Percentiles rank a stretch among this genome's conserved stretches.
These are phyloP conservation scores for Callipepla squamata DNA, from an alignment of 2,113 vertebrate genomes.

Conservation along the genomic window DNA sequence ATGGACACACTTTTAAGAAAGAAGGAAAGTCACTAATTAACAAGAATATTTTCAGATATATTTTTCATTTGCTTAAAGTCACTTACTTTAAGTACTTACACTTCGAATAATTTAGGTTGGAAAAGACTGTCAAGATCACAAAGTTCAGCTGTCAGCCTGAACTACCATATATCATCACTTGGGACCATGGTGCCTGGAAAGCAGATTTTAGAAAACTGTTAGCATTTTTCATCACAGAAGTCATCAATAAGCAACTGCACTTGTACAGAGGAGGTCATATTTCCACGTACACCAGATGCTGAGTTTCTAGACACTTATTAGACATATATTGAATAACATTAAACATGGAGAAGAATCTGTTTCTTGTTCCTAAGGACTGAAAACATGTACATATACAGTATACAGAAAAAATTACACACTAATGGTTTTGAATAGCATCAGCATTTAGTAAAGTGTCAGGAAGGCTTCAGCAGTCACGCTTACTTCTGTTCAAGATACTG, in stretches of 20 bases:
- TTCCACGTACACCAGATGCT: not conserved
- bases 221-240: not conserved
- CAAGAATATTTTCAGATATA: not conserved
- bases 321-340: not conserved
- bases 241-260: not conserved
- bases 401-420: no score
- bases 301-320: not conserved
- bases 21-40: not conserved
- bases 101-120: not conserved
- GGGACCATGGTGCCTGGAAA: not conserved
- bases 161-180: not conserved
- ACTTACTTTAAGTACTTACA: not conserved
- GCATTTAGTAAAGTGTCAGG: not conserved
- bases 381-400: not conserved
- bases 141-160: not conserved
- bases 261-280: not conserved
- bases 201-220: not conserved
- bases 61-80: not conserved
- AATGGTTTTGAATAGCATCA: not conserved
- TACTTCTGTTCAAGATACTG: not conserved
- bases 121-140: not conserved
- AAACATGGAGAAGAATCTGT: not conserved
- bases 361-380: not conserved
- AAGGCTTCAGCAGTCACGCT: not conserved
- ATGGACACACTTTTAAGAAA: not conserved